Base-by-base conservation (phyloP, 2,888 invertebrate species). In the Caenorhabditis panamensis region DNA sequence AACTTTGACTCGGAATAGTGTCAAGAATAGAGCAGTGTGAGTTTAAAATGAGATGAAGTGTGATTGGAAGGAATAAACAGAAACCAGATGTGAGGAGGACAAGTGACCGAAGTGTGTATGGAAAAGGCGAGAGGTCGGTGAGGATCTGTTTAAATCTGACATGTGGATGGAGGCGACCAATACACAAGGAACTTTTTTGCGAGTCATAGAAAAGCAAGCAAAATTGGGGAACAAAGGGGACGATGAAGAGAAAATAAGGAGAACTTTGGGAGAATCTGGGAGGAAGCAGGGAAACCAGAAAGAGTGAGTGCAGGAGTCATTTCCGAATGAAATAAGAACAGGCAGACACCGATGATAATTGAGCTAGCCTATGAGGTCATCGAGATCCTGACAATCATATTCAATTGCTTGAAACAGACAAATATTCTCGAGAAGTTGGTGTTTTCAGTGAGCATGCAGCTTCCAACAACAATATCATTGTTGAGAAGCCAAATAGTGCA, bases 1-100 rank as follows among this genome's bases (percentile, higher is more conserved):
- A 13, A 41, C 13, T 41, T 41, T 6, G 31, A 31, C 9, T 31
- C 9, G 22, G 54, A 41, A 59, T 62, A 18, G 63, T 58, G 51
- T 51, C 22, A 31, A 31, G 31, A 31, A 31, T 31, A 16, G 64
- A 66, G 18, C 47, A 24, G 44, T 3, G 54, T 58, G 26, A 47
- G 66, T 71, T 78, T 69, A 71, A 78, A 78, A 59, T 68, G 58
- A 77, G 62, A 63, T 49, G 51, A 69, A 77, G 47, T 69, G 49
- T 58, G 68, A 77, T 78, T 78, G 53, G 61, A 22, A 36, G 13
- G 13, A 41, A 78, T 78, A 78, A 78, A 78, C 78, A 78, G 1
- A 51, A 77, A 78, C 78, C 78, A 78, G 78, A 78, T 78, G 78
- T 78, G 37, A 36, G 28, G 13, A 20, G 44, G 5, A 24, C 47